Conservation (phyloP, 2,797 vertebrate genomes). For the Sebastes kiyomatsui region DNA sequence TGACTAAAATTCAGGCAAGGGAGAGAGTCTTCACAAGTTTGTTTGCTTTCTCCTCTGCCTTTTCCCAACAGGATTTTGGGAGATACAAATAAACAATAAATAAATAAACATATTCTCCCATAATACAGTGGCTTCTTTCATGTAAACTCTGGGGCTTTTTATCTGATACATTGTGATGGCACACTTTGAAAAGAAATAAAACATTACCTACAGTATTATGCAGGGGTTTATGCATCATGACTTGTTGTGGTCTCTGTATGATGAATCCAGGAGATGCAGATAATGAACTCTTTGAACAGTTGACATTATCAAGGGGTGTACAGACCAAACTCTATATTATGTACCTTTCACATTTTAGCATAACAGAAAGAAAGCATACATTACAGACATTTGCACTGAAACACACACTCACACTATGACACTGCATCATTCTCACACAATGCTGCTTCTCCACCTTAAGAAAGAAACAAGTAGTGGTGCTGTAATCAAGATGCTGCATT, state of each 20-base stretch:
- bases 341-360: neutral
- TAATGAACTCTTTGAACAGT: neutral
- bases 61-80: constrained; percentile 23
- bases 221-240: neutral
- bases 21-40: constrained; percentile 44
- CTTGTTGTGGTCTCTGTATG: neutral
- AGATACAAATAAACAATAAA: constrained; percentile 1
- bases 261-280: neutral
- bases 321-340: neutral
- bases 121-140: neutral
- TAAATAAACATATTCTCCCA: constrained; percentile 6
- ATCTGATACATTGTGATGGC: constrained; percentile 7
- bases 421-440: constrained; percentile 3
- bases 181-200: neutral
- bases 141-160: constrained; percentile 26
- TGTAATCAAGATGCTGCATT: constrained; percentile 44
- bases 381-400: neutral
- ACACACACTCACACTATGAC: neutral
- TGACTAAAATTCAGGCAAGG: constrained; percentile 35
- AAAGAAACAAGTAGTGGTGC: constrained; percentile 5
- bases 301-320: neutral
- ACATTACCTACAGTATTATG: neutral
- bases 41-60: constrained; percentile 9
- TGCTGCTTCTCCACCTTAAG: constrained; percentile 68
- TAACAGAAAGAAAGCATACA: neutral